Conservation (phyloP, 2,113 vertebrate species). For the Myanophis thanlyinensis region DNA sequence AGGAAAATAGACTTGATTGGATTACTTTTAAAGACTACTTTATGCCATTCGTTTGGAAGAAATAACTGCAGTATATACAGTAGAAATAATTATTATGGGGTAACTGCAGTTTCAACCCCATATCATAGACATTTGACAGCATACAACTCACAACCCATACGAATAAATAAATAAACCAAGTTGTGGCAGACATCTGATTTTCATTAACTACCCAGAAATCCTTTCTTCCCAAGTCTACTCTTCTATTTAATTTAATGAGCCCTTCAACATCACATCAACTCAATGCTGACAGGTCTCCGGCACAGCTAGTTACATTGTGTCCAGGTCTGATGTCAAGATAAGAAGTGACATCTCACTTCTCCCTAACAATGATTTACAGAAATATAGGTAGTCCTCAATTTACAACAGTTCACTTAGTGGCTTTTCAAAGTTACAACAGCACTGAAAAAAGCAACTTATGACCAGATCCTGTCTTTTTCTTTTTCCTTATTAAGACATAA, state of each 20-base stretch:
- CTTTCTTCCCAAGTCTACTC: background rate
- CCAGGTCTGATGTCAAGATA: background rate
- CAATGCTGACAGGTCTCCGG: background rate
- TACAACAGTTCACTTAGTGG: no score
- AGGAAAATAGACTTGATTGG: constrained; percentile 27
- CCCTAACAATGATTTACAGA: background rate
- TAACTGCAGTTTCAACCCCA: background rate
- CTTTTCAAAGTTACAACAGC: no score
- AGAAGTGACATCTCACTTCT: background rate
- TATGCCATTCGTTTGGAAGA: background rate
- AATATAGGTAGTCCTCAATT: no score
- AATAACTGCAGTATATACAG: background rate
- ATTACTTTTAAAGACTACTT: background rate
- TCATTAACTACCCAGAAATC: background rate
- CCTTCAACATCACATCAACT: background rate
- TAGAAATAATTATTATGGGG: background rate
- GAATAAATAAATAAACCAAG: background rate
- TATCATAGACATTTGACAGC: background rate
- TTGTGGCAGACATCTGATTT: background rate
- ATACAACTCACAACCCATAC: background rate
- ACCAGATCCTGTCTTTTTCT: background rate
- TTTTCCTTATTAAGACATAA: background rate
- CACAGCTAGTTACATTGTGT: background rate
- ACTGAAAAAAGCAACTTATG: no score
- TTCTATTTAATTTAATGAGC: background rate